These are phyloP conservation scores for Ellobium chinense DNA, from an alignment of 2,888 invertebrate species.

Conservation along the genomic window DNA sequence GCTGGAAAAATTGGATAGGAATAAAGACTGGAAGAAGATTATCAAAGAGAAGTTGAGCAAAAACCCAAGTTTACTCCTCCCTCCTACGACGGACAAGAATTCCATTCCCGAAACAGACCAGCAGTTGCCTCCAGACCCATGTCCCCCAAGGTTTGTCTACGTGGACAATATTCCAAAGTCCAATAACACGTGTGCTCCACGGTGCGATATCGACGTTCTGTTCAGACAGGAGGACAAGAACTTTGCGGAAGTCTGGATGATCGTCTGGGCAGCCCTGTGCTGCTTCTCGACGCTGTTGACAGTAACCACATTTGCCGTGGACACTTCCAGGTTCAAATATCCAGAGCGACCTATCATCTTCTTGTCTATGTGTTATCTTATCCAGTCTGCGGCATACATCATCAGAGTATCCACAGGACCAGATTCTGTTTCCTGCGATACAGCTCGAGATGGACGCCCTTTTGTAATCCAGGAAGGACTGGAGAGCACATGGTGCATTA, in stretches of 20 bases:
- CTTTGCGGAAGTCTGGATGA: constrained; percentile 86
- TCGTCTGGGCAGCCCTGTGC: constrained; percentile 88
- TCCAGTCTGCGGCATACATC: constrained; percentile 79
- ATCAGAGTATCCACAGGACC: constrained; percentile 76
- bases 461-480: constrained; percentile 80
- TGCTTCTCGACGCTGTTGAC: constrained; percentile 81
- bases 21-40: constrained; percentile 31
- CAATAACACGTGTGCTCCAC: constrained; percentile 76
- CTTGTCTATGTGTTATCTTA: constrained; percentile 78
- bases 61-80: not conserved
- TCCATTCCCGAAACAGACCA: not conserved
- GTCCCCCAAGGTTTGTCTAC: constrained; percentile 73
- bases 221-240: constrained; percentile 85
- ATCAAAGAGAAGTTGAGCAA: constrained; percentile 4
- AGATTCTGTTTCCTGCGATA: constrained; percentile 81
- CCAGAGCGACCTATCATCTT: constrained; percentile 80
- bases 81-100: constrained; percentile 16
- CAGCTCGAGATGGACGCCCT: constrained; percentile 80
- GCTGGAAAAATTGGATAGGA: constrained; percentile 30
- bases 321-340: constrained; percentile 79
- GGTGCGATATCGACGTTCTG: constrained; percentile 85
- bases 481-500: constrained; percentile 84
- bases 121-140: constrained; percentile 40
- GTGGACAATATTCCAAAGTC: constrained; percentile 65
- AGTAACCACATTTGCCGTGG: constrained; percentile 78